Evolutionary conservation across 1,140 invertebrate genomes (phyloP), one percentile per base, ranked within the genome.

Genomic region (Aphelinus atriplicis): DNA sequence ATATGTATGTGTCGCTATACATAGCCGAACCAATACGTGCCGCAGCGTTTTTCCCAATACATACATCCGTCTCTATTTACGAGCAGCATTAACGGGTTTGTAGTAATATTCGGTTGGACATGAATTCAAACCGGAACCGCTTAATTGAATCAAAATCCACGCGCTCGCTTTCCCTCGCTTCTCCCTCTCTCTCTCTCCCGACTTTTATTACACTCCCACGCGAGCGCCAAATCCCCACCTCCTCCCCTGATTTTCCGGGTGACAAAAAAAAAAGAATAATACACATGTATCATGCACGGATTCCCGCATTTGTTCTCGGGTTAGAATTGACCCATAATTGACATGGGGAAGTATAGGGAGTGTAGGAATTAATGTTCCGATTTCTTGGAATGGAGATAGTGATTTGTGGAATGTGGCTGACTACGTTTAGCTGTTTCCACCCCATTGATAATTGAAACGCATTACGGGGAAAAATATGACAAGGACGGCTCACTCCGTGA

Each of bases 111-210:
- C 64, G 63, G 56, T 73, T n/a, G 56, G 5, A 61, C 56, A 48
- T 42, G 56, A 73, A 73, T 67, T 67, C 56, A 26, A 66, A 50
- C 51, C 58, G 50, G 67, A 61, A 64, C 47, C 73, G 60, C 66
- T 64, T 69, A 69, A 75, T 69, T 64, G 42, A 75, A 75, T 69
- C 58, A 68, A 68, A 73, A 73, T 61, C 65, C 65, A 26, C 26
- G 2, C 7, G 63, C 66, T 45, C 47, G 10, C 50, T 48, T 5
- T 3, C 69, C 3, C 53, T 46, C 45, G 4, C 46, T 47, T 45
- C 53, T n/a, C 45, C 62, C 50, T 43, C 60, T 42, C 6, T 43
- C 10, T n/a, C 6, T 2, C 50, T 62, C n/a, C 42, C 61, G 47
- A 56, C 57, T 70, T 69, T 75, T 70, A 63, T 75, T 66, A 50